phyloP scores from a whole-genome alignment of 23 tunicate genomes.

The Halocynthia aurantium region DNA sequence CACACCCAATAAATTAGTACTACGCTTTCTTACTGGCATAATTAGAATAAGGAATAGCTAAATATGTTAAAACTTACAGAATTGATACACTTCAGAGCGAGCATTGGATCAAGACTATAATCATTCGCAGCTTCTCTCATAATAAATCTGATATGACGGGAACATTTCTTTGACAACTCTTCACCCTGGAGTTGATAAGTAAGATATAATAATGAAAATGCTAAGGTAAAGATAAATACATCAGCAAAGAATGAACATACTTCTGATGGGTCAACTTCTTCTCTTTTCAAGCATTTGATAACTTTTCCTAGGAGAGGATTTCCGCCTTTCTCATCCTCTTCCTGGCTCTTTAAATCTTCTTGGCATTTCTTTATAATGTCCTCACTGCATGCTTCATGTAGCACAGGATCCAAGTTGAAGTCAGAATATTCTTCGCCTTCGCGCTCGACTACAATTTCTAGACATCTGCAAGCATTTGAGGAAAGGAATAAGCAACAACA shows the following conservation, averaged over 20 bases:
- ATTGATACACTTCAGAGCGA: constrained; percentile 37
- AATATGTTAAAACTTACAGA: constrained; percentile 15
- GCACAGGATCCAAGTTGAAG: constrained; percentile 56
- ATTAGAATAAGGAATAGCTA: not conserved
- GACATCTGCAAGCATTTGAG: constrained; percentile 36
- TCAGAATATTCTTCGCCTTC: constrained; percentile 65
- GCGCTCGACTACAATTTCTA: constrained; percentile 42
- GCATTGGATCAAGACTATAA: constrained; percentile 57
- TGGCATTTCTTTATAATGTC: constrained; percentile 54
- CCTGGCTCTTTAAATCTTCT: constrained; percentile 13
- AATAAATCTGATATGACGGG: constrained; percentile 39
- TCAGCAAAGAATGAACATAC: constrained; percentile 12
- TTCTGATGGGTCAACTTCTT: not conserved
- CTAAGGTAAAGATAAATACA: not conserved
- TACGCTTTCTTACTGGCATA: no score
- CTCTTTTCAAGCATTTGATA: constrained; percentile 43
- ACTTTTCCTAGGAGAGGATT: constrained; percentile 60
- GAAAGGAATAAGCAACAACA: not conserved
- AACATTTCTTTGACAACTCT: constrained; percentile 30
- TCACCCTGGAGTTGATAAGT: not conserved
- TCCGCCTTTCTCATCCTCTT: constrained; percentile 31
- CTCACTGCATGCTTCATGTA: constrained; percentile 36
- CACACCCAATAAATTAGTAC: no score
- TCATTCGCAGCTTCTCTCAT: constrained; percentile 51
- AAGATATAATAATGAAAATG: not conserved